phyloP scores from a whole-genome alignment of 2,113 vertebrate genomes.

The Serilophus lunatus region DNA sequence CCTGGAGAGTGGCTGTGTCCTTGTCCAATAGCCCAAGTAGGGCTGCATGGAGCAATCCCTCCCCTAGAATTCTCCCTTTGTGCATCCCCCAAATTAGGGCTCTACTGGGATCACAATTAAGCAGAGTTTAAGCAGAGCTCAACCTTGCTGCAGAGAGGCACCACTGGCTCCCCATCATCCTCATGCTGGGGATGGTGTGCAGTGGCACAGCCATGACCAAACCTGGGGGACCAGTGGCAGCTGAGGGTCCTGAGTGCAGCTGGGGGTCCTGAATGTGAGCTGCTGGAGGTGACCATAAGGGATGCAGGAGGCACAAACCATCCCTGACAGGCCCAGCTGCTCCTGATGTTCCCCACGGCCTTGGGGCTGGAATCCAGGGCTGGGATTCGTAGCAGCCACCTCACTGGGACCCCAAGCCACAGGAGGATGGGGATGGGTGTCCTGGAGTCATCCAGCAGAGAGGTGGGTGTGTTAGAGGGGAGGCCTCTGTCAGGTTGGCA shows the following conservation, averaged over 20 bases:
- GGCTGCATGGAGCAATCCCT: accelerated
- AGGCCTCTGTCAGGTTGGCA: background rate
- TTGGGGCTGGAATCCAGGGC: background rate
- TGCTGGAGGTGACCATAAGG: too few relatives aligned
- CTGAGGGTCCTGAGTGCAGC: accelerated
- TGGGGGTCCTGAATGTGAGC: accelerated
- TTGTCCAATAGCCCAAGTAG: accelerated
- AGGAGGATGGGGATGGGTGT: background rate
- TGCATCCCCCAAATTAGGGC: background rate
- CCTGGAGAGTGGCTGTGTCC: accelerated
- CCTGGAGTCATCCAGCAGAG: accelerated
- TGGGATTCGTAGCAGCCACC: background rate
- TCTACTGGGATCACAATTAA: background rate
- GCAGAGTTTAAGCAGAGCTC: background rate
- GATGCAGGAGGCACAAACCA: background rate
- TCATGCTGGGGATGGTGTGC: accelerated
- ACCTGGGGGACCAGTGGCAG: too few relatives aligned
- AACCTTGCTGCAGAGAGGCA: background rate
- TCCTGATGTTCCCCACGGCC: accelerated
- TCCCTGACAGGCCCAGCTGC: accelerated
- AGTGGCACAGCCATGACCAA: background rate
- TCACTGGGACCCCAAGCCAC: accelerated
- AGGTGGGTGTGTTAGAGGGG: accelerated
- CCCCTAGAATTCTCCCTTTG: background rate
- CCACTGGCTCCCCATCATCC: background rate